phyloP scores from a whole-genome alignment of 2,888 invertebrate genomes.

The Heliothis peltigera region DNA sequence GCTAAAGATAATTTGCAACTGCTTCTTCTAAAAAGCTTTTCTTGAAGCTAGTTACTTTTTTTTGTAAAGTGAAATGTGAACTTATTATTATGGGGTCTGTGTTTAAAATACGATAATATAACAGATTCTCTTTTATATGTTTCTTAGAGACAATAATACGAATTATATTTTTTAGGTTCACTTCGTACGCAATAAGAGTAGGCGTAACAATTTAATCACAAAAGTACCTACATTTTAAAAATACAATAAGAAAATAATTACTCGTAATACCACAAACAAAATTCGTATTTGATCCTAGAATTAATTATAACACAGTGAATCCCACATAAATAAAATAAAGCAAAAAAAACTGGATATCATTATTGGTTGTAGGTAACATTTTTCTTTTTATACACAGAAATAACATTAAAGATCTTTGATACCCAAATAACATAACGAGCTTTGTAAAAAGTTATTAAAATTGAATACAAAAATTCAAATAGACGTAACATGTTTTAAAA shows the following conservation, averaged over 20 bases:
- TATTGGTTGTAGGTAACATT: neutral
- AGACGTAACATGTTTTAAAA: slow-evolving; percentile 13
- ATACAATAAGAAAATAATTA: neutral
- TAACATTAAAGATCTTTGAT: slow-evolving; percentile 30
- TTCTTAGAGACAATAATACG: neutral
- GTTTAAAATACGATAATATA: slow-evolving; percentile 37
- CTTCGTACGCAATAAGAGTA: no score
- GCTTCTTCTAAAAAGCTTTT: slow-evolving; percentile 31
- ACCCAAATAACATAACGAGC: slow-evolving; percentile 19
- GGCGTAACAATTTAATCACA: no score
- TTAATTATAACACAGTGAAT: neutral
- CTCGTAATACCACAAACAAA: neutral
- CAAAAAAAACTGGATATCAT: neutral
- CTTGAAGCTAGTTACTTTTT: slow-evolving; percentile 27
- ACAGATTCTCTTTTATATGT: slow-evolving; percentile 1
- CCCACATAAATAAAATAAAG: slow-evolving; percentile 5
- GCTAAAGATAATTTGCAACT: slow-evolving; percentile 25
- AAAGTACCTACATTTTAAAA: neutral
- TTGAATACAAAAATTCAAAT: slow-evolving; percentile 18
- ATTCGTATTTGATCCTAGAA: neutral
- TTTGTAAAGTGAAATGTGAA: slow-evolving; percentile 41
- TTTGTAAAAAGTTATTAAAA: slow-evolving; percentile 31
- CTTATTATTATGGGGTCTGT: slow-evolving; percentile 27
- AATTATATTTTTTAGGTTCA: neutral
- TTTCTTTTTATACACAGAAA: slow-evolving; percentile 13